Base-by-base conservation (phyloP, 2,888 invertebrate species). In the Andricus curvator region DNA sequence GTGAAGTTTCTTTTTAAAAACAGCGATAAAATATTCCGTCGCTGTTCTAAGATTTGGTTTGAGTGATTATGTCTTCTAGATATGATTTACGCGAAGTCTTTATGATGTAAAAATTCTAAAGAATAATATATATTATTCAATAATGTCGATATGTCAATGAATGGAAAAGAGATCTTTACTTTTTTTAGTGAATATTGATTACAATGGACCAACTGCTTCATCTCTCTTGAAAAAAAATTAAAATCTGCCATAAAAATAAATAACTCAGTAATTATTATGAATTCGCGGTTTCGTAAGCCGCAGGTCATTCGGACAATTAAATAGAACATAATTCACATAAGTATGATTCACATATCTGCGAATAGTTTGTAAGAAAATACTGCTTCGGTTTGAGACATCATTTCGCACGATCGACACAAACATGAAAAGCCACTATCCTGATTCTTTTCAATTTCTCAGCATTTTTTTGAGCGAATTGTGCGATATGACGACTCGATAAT, bases 321-420 rank as follows among this genome's bases (percentile, higher is more conserved):
- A 74, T 74, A 74, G 51, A 74, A 56, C 37, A 56, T 22, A 56
- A 68, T 68, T 67, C 66, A 67, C 22, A 74, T 33, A n/a, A 74
- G 56, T 68, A 74, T 51, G 51, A 74, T 56, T 70, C 29, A 51
- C 70, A 29, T 48, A 51, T 29, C 37, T 74, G 64, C 8, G 29
- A 74, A 56, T 56, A 74, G 56, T 56, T 74, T n/a, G 22, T 74
- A 74, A 74, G 37, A 51, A 74, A 74, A 74, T 74, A 74, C 74
- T 74, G 74, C 74, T 74, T 74, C 29, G 74, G 74, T 74, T 60
- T 51, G 74, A 60, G 56, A 33, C 74, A 74, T 74, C 74, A 74
- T 60, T 74, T 74, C 74, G 74, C 56, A 74, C 56, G 13, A 56
- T 56, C 25, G 44, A 74, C 33, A 64, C 4, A 29, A 64, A 5